Base-by-base conservation (phyloP, 2,888 invertebrate species). In the Apamea crenata region DNA sequence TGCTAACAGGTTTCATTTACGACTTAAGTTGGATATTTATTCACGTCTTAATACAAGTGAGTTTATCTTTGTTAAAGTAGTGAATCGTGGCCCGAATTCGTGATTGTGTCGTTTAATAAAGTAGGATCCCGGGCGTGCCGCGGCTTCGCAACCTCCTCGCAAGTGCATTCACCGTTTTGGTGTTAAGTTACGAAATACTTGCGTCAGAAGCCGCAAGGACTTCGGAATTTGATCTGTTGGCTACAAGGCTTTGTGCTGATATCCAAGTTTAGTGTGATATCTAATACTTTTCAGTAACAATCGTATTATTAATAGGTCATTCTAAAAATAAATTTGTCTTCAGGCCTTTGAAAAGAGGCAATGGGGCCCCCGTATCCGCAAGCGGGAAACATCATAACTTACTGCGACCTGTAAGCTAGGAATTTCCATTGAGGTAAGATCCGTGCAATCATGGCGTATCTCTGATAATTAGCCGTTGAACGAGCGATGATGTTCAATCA, bases 71-170 rank as follows among this genome's bases (percentile, higher is more conserved):
- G 93, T 94, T 93, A 93, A 91, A 95, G 91, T 91, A 91, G 92
- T 89, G 90, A 93, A 91, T 95, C 95, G 95, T 96, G 95, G 93
- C 88, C 91, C 88, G 93, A 93, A 93, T 93, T 95, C 96, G 96
- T 96, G 95, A 95, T 95, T 91, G 91, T 91, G 93, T 94, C 93
- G 93, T 95, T 94, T 94, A 94, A 94, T 94, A 94, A 93, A 94
- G 91, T 93, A 93, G 93, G 90, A 91, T 90, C 88, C 89, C 90
- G 88, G 91, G 93, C 94, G 93, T 92, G 93, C 93, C 89, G 85
- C 82, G 85, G 89, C 91, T 87, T 92, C 89, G 90, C 90, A 91
- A 91, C 89, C 91, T 92, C 92, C 91, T 93, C 89, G 91, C 93
- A 91, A 94, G 93, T 93, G 93, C 93, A 94, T 93, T 95, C 93